A percentile compares a stretch with the other conserved stretches of the same genome.
phyloP scores from a whole-genome alignment of 2,888 invertebrate genomes.

The Dryocosmus kuriphilus region DNA sequence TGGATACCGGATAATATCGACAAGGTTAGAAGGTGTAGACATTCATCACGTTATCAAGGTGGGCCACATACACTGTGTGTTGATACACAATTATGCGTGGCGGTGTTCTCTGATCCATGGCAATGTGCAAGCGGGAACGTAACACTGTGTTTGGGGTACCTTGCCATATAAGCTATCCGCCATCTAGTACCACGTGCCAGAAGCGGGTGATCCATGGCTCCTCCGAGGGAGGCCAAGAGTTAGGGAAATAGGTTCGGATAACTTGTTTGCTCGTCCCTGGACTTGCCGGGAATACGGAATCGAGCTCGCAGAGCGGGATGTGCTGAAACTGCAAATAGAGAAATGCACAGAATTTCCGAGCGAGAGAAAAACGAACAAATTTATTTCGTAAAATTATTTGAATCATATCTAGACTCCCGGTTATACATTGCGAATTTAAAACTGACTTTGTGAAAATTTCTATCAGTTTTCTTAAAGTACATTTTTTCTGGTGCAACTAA shows the following conservation, averaged over 20 bases:
- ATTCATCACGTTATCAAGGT: slow-evolving; percentile 76
- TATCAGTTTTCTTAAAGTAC: background rate
- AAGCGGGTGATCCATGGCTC: slow-evolving; percentile 75
- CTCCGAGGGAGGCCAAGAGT: slow-evolving; percentile 73
- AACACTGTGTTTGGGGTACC: slow-evolving; percentile 48
- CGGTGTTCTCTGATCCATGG: slow-evolving; percentile 66
- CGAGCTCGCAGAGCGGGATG: slow-evolving; percentile 40
- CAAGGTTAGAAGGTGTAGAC: slow-evolving; percentile 16
- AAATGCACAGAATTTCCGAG: slow-evolving; percentile 30
- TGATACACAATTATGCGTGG: slow-evolving; percentile 77
- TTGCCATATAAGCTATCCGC: slow-evolving; percentile 56
- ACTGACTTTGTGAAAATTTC: background rate
- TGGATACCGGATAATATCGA: slow-evolving; percentile 23
- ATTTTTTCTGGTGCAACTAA: background rate
- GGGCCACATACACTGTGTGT: slow-evolving; percentile 72
- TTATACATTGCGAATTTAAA: background rate
- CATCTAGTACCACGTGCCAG: slow-evolving; percentile 66
- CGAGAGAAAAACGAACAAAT: background rate
- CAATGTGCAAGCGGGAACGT: slow-evolving; percentile 56
- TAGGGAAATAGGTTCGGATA: slow-evolving; percentile 76
- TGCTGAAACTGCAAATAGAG: slow-evolving; percentile 69
- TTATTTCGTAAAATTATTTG: slow-evolving; percentile 5
- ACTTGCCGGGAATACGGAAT: slow-evolving; percentile 60
- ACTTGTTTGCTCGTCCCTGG: slow-evolving; percentile 73
- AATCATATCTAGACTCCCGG: background rate